These are phyloP conservation scores for Hymenochirus boettgeri DNA, from an alignment of 2,113 vertebrate genomes.

Conservation along the genomic window DNA sequence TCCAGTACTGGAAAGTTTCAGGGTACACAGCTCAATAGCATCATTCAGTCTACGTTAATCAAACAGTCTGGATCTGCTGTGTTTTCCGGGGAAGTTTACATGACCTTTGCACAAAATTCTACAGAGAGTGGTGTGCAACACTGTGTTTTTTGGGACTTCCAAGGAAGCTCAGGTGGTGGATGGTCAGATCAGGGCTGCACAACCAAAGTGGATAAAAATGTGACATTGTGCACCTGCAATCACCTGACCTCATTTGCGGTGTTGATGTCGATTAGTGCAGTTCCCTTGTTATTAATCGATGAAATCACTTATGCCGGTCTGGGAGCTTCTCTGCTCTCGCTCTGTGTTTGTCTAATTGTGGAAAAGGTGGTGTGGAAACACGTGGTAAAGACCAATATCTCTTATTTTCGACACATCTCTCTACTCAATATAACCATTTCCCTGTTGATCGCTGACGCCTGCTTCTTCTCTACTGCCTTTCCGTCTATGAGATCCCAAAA, in stretches of 20 bases:
- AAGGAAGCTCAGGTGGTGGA: not conserved
- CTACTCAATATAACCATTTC: slow-evolving; percentile 77
- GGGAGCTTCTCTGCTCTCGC: slow-evolving; percentile 69
- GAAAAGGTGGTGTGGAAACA: slow-evolving; percentile 77
- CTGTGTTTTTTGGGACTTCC: slow-evolving; percentile 77
- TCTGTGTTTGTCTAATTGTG: slow-evolving; percentile 67
- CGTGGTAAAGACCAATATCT: slow-evolving; percentile 76
- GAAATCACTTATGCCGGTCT: slow-evolving; percentile 68
- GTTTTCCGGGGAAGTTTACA: slow-evolving; percentile 46
- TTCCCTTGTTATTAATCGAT: rapidly evolving
- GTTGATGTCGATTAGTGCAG: slow-evolving; percentile 66
- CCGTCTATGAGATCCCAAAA: slow-evolving; percentile 29
- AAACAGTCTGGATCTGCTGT: slow-evolving; percentile 22
- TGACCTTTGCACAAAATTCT: slow-evolving; percentile 59
- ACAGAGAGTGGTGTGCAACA: rapidly evolving
- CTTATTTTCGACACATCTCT: slow-evolving; percentile 77
- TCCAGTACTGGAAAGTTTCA: rapidly evolving
- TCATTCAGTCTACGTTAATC: slow-evolving; percentile 66
- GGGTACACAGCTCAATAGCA: slow-evolving; percentile 41
- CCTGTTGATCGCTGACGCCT: slow-evolving; percentile 71
- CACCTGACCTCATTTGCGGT: slow-evolving; percentile 81
- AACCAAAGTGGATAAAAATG: not conserved
- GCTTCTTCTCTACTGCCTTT: slow-evolving; percentile 62
- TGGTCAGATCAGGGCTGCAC: slow-evolving; percentile 61
- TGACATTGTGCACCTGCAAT: slow-evolving; percentile 64